Conservation (phyloP, 2,797 vertebrate species). For the Myotis vivesi region DNA sequence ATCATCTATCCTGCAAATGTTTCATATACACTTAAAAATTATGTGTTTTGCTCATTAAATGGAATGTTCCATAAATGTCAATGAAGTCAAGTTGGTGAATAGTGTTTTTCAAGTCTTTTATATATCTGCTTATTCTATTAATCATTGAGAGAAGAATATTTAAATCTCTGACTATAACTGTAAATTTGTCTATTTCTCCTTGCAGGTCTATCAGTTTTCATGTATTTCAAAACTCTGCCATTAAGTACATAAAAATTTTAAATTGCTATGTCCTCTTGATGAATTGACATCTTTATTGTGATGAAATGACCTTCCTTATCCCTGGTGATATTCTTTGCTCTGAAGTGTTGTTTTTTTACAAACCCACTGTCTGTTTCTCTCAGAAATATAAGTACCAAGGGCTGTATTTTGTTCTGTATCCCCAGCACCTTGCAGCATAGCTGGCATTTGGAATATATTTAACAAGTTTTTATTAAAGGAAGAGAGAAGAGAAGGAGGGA, state of each 20-base stretch:
- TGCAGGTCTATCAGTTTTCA: neutral
- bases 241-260: neutral
- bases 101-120: neutral
- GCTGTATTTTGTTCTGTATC: neutral
- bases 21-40: neutral
- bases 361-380: conserved; percentile 8
- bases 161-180: neutral
- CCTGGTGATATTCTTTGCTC: conserved; percentile 9
- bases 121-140: neutral
- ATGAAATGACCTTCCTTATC: neutral
- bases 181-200: conserved; percentile 15
- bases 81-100: neutral
- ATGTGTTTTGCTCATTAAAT: conserved; percentile 14
- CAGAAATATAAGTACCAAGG: conserved; percentile 12
- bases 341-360: conserved; percentile 39
- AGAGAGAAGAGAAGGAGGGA: neutral
- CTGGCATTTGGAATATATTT: conserved; percentile 8
- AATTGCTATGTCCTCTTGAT: neutral
- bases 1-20: neutral
- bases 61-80: neutral
- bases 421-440: neutral
- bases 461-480: conserved; percentile 31
- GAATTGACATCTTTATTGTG: neutral
- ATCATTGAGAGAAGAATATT: neutral
- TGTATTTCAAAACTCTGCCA: neutral